These are phyloP conservation scores for Amphimedon queenslandica DNA, from an alignment of 37 sponge, comb jelly and placozoan genomes.

Conservation along the genomic window DNA sequence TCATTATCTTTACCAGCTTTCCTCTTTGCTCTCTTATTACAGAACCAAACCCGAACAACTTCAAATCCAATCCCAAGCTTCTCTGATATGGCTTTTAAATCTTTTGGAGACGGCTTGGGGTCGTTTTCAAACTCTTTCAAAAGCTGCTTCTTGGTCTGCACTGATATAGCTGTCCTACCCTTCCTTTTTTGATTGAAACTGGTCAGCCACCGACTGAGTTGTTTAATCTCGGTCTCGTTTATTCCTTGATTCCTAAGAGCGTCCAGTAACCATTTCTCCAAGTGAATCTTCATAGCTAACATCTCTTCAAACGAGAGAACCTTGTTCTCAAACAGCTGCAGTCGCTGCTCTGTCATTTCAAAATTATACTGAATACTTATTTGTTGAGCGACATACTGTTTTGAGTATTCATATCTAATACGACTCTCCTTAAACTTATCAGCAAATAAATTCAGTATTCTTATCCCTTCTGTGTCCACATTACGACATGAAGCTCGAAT, in stretches of 20 bases:
- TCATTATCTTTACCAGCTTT: too few relatives aligned
- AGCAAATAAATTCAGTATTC: conserved; percentile 53
- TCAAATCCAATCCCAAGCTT: conserved; percentile 55
- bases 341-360: too few relatives aligned
- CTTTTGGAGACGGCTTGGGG: conserved; percentile 49
- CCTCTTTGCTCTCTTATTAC: conserved; percentile 75
- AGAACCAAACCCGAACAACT: conserved; percentile 84
- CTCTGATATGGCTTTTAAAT: conserved; percentile 47
- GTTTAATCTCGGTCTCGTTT: conserved; percentile 23
- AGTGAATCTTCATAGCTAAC: conserved; percentile 18
- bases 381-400: conserved; percentile 63
- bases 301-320: conserved; percentile 54
- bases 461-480: conserved; percentile 4
- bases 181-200: conserved; percentile 34
- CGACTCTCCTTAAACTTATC: conserved; percentile 46
- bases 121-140: conserved; percentile 58
- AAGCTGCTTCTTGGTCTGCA: conserved; percentile 12
- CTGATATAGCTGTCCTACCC: conserved; percentile 37
- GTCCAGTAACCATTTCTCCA: conserved; percentile 67
- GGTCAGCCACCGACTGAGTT: conserved; percentile 2
- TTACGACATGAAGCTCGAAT: not conserved
- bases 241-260: conserved; percentile 2
- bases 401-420: conserved; percentile 46
- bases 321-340: conserved; percentile 65
- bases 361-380: conserved; percentile 36